Percentiles rank a stretch among this genome's conserved stretches.
Conservation (phyloP, 1,140 invertebrate genomes). For the Phymastichus coffea region DNA sequence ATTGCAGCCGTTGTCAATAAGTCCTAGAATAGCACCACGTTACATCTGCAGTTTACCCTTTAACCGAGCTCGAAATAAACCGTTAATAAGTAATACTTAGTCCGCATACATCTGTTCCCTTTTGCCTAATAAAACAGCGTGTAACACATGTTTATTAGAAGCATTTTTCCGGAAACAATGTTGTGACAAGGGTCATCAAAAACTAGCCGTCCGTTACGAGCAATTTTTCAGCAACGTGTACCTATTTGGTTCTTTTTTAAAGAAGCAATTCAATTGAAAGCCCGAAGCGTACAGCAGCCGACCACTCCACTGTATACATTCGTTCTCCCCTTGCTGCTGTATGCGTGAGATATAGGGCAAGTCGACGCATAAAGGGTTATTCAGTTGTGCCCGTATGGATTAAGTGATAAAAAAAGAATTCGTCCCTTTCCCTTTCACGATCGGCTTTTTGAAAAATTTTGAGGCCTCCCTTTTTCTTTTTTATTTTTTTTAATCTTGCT, state of each 20-base stretch:
- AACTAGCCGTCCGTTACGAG: slow-evolving; percentile 29
- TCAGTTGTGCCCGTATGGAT: slow-evolving; percentile 49
- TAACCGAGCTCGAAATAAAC: no score
- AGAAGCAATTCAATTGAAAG: no score
- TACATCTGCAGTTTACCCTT: neutral
- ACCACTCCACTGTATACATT: no score
- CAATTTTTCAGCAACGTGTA: no score
- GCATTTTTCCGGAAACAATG: slow-evolving; percentile 55
- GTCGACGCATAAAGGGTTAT: slow-evolving; percentile 53
- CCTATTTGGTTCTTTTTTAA: no score
- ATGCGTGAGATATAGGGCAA: slow-evolving; percentile 16
- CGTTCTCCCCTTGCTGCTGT: no score
- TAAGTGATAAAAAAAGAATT: slow-evolving; percentile 54
- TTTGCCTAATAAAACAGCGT: no score
- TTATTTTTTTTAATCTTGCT: no score
- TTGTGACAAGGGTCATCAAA: slow-evolving; percentile 52
- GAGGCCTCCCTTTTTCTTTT: slow-evolving; percentile 40
- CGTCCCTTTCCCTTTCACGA: slow-evolving; percentile 16
- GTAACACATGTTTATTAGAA: no score
- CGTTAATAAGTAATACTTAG: no score
- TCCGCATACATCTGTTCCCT: no score
- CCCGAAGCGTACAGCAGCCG: no score
- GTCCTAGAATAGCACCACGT: neutral
- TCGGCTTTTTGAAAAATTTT: slow-evolving; percentile 55
- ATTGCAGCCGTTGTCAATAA: neutral